These are phyloP conservation scores for Labeo catla DNA, from an alignment of 2,113 vertebrate species.

Conservation along the genomic window DNA sequence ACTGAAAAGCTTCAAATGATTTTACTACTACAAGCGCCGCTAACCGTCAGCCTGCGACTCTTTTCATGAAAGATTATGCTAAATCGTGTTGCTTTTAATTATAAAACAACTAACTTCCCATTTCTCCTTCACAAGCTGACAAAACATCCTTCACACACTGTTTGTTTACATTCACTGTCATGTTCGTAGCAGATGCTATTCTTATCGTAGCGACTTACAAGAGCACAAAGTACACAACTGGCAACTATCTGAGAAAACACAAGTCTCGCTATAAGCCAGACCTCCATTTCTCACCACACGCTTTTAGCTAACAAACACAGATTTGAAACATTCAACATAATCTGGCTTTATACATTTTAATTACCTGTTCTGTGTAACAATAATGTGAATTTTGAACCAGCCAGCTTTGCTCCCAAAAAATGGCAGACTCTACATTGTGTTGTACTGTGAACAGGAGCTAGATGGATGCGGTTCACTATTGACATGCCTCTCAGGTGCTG, in stretches of 20 bases:
- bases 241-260: not conserved
- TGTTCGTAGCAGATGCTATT: not conserved
- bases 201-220: not conserved
- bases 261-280: not conserved
- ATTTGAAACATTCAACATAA: not conserved
- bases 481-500: slow-evolving; percentile 13
- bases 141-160: not conserved
- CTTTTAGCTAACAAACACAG: not conserved
- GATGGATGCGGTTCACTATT: not conserved
- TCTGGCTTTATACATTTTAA: not conserved
- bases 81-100: slow-evolving; percentile 1
- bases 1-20: not conserved
- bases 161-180: not conserved
- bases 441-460: not conserved
- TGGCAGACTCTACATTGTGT: too few relatives aligned
- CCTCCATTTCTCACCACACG: not conserved
- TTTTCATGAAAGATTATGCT: not conserved
- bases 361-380: not conserved
- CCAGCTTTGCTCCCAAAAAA: too few relatives aligned
- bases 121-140: not conserved
- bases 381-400: not conserved
- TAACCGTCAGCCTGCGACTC: not conserved
- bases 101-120: not conserved
- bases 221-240: not conserved
- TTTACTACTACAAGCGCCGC: not conserved